Percentiles rank a stretch among this genome's conserved stretches.
Evolutionary conservation across 2,888 invertebrate species (phyloP).

Genomic region (Andrena haemorrhoa): DNA sequence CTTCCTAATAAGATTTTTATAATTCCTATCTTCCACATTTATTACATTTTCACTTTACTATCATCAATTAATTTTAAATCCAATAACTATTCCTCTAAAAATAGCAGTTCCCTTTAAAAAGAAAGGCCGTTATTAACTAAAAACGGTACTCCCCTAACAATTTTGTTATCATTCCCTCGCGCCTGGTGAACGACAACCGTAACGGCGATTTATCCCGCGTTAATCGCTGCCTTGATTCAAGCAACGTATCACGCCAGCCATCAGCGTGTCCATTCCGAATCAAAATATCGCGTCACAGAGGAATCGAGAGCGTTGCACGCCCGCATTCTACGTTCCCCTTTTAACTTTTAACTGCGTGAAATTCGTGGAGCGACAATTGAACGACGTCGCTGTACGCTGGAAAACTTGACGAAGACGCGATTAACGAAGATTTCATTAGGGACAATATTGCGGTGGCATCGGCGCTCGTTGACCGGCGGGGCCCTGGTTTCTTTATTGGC

Average conservation of each 20-base stretch:
- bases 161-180: no score
- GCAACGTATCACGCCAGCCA: neutral
- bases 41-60: neutral
- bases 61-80: no score
- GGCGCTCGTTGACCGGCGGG: conserved; percentile 72
- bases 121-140: no score
- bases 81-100: no score
- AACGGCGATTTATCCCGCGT: neutral
- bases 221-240: conserved; percentile 1
- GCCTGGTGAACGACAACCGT: neutral
- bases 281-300: neutral
- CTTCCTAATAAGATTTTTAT: neutral
- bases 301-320: conserved; percentile 4
- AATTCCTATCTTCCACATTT: neutral
- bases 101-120: no score
- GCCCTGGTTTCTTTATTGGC: conserved; percentile 76
- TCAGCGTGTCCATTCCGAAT: neutral
- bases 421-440: conserved; percentile 83
- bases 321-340: conserved; percentile 35
- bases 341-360: conserved; percentile 37
- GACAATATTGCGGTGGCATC: conserved; percentile 79
- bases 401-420: conserved; percentile 72
- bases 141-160: no score
- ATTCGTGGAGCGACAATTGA: conserved; percentile 66
- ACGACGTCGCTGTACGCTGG: conserved; percentile 50